These are phyloP conservation scores for Hassar affinis DNA, from an alignment of 2,113 vertebrate genomes.

Conservation along the genomic window DNA sequence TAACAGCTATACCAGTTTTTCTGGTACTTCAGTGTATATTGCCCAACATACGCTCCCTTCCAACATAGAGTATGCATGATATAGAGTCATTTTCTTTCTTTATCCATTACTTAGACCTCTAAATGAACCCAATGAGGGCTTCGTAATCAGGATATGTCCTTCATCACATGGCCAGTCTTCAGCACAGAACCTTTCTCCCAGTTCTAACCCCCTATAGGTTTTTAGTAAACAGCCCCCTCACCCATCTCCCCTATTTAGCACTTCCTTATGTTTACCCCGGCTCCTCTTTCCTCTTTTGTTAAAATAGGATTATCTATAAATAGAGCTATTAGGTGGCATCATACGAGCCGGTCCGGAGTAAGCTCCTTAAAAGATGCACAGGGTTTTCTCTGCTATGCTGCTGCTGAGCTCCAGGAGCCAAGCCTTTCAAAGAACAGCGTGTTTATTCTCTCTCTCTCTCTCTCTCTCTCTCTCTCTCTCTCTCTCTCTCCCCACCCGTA, in stretches of 20 bases:
- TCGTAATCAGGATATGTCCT: not conserved
- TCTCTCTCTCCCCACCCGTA: conserved; percentile 7
- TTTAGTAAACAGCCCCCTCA: not conserved
- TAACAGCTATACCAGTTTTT: too few species aligned
- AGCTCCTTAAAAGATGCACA: conserved; percentile 59
- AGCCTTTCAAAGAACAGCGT: conserved; percentile 39
- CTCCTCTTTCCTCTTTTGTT: conserved; percentile 65
- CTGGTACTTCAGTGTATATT: too few species aligned
- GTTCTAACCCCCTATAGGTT: not conserved
- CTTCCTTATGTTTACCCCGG: conserved; percentile 49
- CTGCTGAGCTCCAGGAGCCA: conserved; percentile 3
- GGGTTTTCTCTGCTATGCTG: conserved; percentile 47
- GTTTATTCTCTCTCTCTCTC: conserved; percentile 38
- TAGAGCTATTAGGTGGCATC: conserved; percentile 68
- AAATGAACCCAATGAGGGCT: not conserved
- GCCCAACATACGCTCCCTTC: too few species aligned
- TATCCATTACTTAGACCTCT: not conserved
- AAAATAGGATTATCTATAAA: conserved; percentile 75
- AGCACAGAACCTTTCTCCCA: conserved; percentile 1
- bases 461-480: too few species aligned
- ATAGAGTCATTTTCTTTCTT: not conserved
- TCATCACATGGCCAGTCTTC: not conserved
- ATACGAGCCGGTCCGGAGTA: conserved; percentile 61
- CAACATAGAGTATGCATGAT: too few species aligned
- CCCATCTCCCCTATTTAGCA: not conserved